Evolutionary conservation across 2,888 invertebrate species (phyloP).

Genomic region (Drosophila lutescens): DNA sequence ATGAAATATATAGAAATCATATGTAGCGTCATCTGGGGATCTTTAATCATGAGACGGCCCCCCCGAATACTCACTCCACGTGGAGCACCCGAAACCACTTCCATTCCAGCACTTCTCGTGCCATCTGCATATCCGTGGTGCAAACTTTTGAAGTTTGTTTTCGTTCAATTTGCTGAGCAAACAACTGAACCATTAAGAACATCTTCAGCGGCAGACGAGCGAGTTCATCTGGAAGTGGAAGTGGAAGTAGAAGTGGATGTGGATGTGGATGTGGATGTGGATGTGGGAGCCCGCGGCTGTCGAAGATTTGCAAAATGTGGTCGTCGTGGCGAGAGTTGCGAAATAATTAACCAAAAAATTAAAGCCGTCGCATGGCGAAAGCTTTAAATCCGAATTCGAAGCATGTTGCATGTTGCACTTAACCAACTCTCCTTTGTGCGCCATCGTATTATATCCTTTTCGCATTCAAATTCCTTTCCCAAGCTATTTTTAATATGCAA

Average conservation of each 20-base stretch:
- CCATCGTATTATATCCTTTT: slow-evolving; percentile 2
- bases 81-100: slow-evolving; percentile 5
- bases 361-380: not conserved
- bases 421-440: slow-evolving; percentile 6
- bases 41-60: not conserved
- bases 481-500: slow-evolving; percentile 37
- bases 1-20: not conserved
- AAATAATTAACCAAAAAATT: slow-evolving; percentile 35
- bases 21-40: not conserved
- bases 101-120: slow-evolving; percentile 4
- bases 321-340: not conserved
- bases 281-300: slow-evolving; percentile 8
- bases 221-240: slow-evolving; percentile 24
- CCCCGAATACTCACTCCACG: not conserved
- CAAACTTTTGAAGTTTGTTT: slow-evolving; percentile 74
- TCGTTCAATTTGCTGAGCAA: slow-evolving; percentile 77
- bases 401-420: not conserved
- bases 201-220: slow-evolving; percentile 37
- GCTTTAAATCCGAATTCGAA: not conserved
- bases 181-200: slow-evolving; percentile 68
- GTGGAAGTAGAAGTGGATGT: slow-evolving; percentile 1
- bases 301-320: slow-evolving; percentile 1
- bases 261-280: not conserved
- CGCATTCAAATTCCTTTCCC: slow-evolving; percentile 25
- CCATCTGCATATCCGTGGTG: slow-evolving; percentile 42